A percentile compares a stretch with the other conserved stretches of the same genome.
Evolutionary conservation across 2,797 vertebrate genomes (phyloP).

Genomic region (Acanthiza pusilla): DNA sequence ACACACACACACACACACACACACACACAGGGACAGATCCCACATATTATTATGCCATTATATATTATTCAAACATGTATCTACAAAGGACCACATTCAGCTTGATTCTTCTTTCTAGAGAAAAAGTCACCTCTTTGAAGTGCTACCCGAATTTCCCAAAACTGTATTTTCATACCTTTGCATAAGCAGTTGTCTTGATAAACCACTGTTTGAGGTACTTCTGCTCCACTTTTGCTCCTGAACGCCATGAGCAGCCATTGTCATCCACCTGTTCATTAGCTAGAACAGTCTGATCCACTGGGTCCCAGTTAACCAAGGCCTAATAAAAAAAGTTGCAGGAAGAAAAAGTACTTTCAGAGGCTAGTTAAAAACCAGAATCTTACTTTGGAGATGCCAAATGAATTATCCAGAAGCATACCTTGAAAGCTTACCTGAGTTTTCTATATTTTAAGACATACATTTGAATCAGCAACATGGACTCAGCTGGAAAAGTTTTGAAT

Average conservation of each 20-base stretch:
- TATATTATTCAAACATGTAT: not conserved
- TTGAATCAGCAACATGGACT: not conserved
- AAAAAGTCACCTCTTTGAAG: not conserved
- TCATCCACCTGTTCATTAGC: conserved; percentile 98
- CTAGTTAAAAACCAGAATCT: not conserved
- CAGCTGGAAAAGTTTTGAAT: not conserved
- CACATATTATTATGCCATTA: not conserved
- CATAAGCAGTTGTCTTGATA: conserved; percentile 93
- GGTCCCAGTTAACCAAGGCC: conserved; percentile 98
- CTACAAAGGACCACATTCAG: not conserved
- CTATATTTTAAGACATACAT: not conserved
- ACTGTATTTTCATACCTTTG: conserved; percentile 79
- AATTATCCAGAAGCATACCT: not conserved
- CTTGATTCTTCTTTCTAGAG: not conserved
- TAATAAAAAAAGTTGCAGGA: conserved; percentile 54
- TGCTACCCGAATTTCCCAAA: not conserved
- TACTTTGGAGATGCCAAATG: not conserved
- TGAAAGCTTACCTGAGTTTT: not conserved
- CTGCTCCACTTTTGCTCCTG: conserved; percentile 93
- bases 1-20: not conserved
- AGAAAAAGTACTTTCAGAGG: not conserved
- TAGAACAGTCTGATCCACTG: conserved; percentile 92
- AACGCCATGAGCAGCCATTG: conserved; percentile 91
- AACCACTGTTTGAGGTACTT: conserved; percentile 97
- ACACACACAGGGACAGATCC: not conserved